Evolutionary conservation across 2,113 vertebrate species (phyloP).

Genomic region (Chrysemys picta): DNA sequence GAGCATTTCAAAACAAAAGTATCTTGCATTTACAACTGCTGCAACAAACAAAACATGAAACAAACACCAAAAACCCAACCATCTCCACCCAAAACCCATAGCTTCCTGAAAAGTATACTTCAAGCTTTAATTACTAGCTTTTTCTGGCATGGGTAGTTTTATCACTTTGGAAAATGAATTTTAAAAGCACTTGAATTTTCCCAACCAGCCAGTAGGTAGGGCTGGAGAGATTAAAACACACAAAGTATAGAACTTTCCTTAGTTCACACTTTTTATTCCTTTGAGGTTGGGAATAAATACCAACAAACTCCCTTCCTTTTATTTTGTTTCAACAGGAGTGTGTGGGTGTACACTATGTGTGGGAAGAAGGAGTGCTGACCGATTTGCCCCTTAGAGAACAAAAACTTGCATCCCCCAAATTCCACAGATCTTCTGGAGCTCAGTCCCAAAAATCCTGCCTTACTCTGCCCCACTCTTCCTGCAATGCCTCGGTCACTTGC

Average conservation of each 20-base stretch:
- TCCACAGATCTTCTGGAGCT: not conserved
- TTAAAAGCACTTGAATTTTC: accelerated
- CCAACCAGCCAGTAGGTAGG: not conserved
- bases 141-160: accelerated
- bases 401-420: not conserved
- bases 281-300: too few species aligned
- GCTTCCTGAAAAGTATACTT: not conserved
- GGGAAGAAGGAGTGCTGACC: not conserved
- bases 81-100: not conserved
- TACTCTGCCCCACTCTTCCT: not conserved
- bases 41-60: not conserved
- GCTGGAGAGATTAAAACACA: accelerated
- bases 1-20: not conserved
- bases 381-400: not conserved
- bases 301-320: not conserved
- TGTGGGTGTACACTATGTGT: not conserved
- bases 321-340: not conserved
- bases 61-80: not conserved
- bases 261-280: too few species aligned
- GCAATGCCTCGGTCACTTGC: not conserved
- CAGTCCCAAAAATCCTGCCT: not conserved
- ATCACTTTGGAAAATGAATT: not conserved
- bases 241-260: too few species aligned
- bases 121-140: accelerated
- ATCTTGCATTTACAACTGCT: not conserved